phyloP scores from a whole-genome alignment of 2,888 invertebrate species.

The Apeira syringaria region DNA sequence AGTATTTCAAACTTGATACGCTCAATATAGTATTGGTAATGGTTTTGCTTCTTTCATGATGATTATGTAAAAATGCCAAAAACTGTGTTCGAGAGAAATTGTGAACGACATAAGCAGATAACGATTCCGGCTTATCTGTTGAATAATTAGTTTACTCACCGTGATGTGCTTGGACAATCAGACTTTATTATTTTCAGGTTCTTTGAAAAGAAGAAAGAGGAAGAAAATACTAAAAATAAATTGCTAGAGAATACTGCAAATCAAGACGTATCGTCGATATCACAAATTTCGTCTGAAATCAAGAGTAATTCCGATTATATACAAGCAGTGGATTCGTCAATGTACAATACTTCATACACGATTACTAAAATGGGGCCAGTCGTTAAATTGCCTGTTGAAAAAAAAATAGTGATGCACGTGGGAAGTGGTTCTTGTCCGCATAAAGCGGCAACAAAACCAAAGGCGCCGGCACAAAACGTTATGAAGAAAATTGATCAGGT shows the following conservation, averaged over 20 bases:
- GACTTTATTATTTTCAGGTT: conserved; percentile 34
- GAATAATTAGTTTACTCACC: no score
- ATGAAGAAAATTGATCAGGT: conserved; percentile 45
- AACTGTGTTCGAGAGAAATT: no score
- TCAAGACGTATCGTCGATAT: neutral
- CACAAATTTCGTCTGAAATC: neutral
- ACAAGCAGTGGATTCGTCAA: conserved; percentile 15
- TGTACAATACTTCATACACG: conserved; percentile 34
- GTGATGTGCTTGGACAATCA: no score
- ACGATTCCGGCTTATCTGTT: no score
- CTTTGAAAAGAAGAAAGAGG: conserved; percentile 25
- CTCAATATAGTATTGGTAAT: no score
- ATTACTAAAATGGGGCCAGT: conserved; percentile 47
- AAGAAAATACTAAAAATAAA: conserved; percentile 6
- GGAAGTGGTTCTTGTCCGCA: conserved; percentile 30
- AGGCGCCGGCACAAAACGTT: conserved; percentile 33
- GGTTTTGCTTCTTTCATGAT: no score
- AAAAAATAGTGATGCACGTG: conserved; percentile 58
- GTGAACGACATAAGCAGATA: no score
- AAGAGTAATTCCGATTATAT: conserved; percentile 12
- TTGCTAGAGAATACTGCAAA: neutral
- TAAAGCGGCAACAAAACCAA: conserved; percentile 30
- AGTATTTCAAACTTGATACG: no score
- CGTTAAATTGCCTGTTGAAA: conserved; percentile 56
- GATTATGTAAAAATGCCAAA: no score